These are phyloP conservation scores for Manis javanica DNA, from an alignment of 2,797 vertebrate species.

Conservation along the genomic window DNA sequence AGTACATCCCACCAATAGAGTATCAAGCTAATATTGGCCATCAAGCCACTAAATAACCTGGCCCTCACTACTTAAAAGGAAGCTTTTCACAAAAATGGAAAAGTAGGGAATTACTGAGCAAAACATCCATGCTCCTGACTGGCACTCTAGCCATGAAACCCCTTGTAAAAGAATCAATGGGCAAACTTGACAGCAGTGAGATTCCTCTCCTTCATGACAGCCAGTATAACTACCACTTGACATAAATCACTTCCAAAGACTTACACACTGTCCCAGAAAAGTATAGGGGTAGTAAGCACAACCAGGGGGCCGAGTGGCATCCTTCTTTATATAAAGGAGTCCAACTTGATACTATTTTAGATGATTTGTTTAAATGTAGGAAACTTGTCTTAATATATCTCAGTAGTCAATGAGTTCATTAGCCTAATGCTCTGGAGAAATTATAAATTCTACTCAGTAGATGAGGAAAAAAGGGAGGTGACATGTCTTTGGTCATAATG, in stretches of 20 bases:
- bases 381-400: not conserved
- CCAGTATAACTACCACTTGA: not conserved
- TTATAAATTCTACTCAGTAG: not conserved
- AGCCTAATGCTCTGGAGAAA: not conserved
- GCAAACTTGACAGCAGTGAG: not conserved
- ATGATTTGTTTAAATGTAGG: not conserved
- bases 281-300: not conserved
- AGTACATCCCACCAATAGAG: not conserved
- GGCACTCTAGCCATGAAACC: not conserved
- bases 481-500: not conserved
- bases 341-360: not conserved
- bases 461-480: not conserved
- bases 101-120: not conserved
- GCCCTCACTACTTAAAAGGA: not conserved
- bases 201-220: not conserved
- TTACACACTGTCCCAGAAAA: not conserved
- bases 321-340: not conserved
- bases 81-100: not conserved
- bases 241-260: not conserved
- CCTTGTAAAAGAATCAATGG: not conserved
- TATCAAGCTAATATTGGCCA: not conserved
- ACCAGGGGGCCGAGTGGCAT: not conserved
- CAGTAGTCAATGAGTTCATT: not conserved
- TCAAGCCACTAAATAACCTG: not conserved
- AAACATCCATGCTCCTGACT: not conserved